Base-by-base conservation (phyloP, 2,113 vertebrate species). In the Nesogale talazaci region DNA sequence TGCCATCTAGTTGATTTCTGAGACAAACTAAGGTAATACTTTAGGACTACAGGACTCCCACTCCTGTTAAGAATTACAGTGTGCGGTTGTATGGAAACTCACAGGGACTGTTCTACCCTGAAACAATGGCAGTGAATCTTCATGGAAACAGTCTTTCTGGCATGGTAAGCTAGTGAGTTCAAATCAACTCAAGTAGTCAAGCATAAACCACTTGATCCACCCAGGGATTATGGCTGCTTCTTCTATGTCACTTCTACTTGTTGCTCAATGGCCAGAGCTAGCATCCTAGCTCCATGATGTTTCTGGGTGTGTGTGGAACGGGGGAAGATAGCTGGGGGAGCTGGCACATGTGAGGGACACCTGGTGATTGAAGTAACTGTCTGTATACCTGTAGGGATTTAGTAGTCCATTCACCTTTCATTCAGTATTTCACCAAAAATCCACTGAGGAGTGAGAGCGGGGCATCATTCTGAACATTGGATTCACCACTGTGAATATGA, bases 391-490 rank as follows among this genome's bases (percentile, higher is more conserved):
- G 1, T 59, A 36, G 3, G 1, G 63, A 52, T 52, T 52, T 52
- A 52, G 46, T 52, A 52, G 61, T 59, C 36, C 36, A 1, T 3
- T 89, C 63, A n/a, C 14, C 36, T 17, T 19, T 74, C 36, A 38
- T 29, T 36, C 11, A 0, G 67, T 63, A 22, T 69, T 15, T 92
- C 61, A 8, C 8, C 34, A 25, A 67, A 65, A 63, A n/a, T 16
- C 42, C 31, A 6, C 3, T 3, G 19, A 75, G 46, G 75, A 27
- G 1, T 1, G n/a, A 42, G 40, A 19, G 9, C 23, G 4, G 0
- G 72, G 25, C 34, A 7, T 40, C 0, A 0, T 2, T 20, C 3
- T n/a, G 34, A 27, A 72, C 57, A 2, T 14, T 22, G 42, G 6
- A 5, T 31, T 46, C 34, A 16, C 31, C 29, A 2, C 69, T 7